Base-by-base conservation (phyloP, 2,888 invertebrate species). In the Drosophila putrida region DNA sequence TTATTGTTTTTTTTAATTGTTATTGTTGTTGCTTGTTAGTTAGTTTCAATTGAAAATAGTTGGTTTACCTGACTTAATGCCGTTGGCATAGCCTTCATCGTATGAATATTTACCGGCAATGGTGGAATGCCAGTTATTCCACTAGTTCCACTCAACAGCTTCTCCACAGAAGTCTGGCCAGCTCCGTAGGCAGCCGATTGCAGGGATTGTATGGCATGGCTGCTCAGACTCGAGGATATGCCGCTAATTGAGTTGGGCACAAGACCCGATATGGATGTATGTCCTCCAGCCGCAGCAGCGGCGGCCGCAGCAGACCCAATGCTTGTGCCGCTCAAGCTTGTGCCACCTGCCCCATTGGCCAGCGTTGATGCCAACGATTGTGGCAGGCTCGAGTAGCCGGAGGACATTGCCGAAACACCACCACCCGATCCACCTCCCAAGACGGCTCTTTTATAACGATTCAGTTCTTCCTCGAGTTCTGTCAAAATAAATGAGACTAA, bases 181-280 rank as follows among this genome's bases (percentile, higher is more conserved):
- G 87, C 66, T 9, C 80, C 79, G 35, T 76, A 76, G 67, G 88
- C 85, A 44, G 90, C 82, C 64, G 90, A 78, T 78, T 95, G 95
- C 81, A 95, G 94, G 63, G 90, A 86, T 78, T 92, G 91, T 78
- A 95, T 92, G 68, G 94, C 95, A 93, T 95, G 95, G 89, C 94
- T 95, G 81, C 95, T 95, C 74, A 95, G 94, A 90, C 95, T 95
- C 74, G 95, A 94, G 88, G 95, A 94, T 90, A 95, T 94, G 78
- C 92, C 91, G 74, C 91, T 90, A 70, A 91, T 89, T 74, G 91
- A 90, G 74, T 91, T 92, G 80, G 91, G 89, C 88, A 90, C 81
- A 73, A 91, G 46, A 73, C 80, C 83, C 83, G 90, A 91, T 85
- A 91, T 90, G 87, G 91, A 90, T 88, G 91, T 72, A 43, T 84